phyloP scores from a whole-genome alignment of 2,797 vertebrate species.

The Lacerta agilis region DNA sequence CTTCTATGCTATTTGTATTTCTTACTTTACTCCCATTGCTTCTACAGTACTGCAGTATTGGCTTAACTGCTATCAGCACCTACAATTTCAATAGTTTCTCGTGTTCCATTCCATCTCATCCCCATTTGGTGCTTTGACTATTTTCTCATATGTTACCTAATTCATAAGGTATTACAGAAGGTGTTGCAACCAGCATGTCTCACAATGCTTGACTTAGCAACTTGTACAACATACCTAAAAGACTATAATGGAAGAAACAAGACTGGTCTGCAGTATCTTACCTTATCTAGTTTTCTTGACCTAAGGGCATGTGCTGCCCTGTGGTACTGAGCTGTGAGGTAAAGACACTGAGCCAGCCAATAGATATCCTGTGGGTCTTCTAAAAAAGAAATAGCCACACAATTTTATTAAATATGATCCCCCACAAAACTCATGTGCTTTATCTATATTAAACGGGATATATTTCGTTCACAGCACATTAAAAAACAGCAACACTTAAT shows the following conservation, averaged over 20 bases:
- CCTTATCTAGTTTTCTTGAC: constrained; percentile 96
- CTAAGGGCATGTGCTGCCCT: constrained; percentile 96
- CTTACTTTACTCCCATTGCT: constrained; percentile 12
- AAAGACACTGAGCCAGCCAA: constrained; percentile 98
- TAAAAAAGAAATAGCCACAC: constrained; percentile 62
- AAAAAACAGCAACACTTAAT: neutral
- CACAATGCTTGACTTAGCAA: neutral
- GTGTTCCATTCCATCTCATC: neutral
- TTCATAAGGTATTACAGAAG: neutral
- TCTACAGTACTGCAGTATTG: neutral
- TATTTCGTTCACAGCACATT: neutral
- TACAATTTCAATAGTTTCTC: neutral
- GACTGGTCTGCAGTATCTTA: constrained; percentile 61
- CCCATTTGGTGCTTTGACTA: neutral
- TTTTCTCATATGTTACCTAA: neutral
- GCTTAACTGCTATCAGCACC: neutral
- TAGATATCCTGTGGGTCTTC: constrained; percentile 98
- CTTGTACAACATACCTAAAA: neutral
- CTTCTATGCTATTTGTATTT: neutral
- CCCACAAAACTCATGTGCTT: neutral
- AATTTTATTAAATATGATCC: neutral
- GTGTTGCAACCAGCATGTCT: neutral
- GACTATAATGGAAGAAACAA: neutral
- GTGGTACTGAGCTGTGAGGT: constrained; percentile 96
- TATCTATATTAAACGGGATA: neutral